phyloP scores from a whole-genome alignment of 2,113 vertebrate genomes.

The Sterrhoptilus dennistouni region DNA sequence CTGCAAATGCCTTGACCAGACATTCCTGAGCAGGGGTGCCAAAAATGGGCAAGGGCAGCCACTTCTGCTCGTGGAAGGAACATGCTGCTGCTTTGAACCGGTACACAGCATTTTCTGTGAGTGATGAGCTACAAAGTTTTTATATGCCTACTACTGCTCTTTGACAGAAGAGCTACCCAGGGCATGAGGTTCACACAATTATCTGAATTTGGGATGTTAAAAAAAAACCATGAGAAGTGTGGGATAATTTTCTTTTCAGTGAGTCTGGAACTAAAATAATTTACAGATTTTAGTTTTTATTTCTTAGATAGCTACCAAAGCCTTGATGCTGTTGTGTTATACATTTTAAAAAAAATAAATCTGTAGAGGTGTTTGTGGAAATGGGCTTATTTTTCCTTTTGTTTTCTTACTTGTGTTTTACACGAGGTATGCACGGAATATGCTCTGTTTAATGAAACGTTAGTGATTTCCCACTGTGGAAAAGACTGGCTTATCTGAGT shows the following conservation, averaged over 20 bases:
- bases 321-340: not conserved
- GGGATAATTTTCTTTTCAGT: not conserved
- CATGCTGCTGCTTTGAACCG: accelerated
- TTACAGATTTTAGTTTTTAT: not conserved
- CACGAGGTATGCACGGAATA: not conserved
- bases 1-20: not conserved
- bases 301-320: not conserved
- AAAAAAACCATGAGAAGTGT: accelerated
- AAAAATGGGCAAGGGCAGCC: not conserved
- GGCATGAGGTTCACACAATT: not conserved
- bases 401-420: not conserved
- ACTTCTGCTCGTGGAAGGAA: accelerated
- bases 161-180: not conserved
- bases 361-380: not conserved
- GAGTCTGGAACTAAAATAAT: not conserved
- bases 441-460: not conserved
- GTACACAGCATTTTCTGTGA: accelerated
- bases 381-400: not conserved
- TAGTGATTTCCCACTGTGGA: not conserved
- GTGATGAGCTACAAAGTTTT: not conserved
- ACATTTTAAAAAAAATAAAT: not conserved
- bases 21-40: not conserved
- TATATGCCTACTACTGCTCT: not conserved
- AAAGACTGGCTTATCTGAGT: constrained; percentile 18
- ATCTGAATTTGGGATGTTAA: not conserved